phyloP scores from a whole-genome alignment of 2,797 vertebrate species.

The Neopelma chrysocephalum region DNA sequence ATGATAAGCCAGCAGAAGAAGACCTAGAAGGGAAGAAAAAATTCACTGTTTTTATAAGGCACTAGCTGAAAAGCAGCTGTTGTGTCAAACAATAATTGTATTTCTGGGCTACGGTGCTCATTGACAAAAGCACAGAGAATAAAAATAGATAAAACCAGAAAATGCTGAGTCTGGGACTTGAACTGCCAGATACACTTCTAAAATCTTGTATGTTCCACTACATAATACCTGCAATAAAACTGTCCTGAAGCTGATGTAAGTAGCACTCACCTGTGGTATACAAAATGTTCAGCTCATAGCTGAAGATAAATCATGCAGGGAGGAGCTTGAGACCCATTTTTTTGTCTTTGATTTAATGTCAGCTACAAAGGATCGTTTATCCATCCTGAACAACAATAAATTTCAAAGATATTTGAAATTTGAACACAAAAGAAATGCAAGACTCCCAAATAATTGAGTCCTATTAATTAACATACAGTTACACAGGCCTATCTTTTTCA shows the following conservation, averaged over 20 bases:
- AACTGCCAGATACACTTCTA: background rate
- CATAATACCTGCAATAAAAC: background rate
- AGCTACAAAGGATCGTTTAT: background rate
- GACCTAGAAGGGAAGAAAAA: background rate
- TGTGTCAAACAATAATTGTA: background rate
- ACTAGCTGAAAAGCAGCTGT: background rate
- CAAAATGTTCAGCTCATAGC: background rate
- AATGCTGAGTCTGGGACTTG: background rate
- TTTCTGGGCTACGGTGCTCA: background rate
- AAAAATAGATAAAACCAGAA: background rate
- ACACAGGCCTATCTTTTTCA: background rate
- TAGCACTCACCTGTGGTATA: background rate
- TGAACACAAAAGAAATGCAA: background rate
- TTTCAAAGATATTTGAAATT: background rate
- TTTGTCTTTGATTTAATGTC: background rate
- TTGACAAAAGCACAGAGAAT: background rate
- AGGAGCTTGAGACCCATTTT: background rate
- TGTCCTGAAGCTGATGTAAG: background rate
- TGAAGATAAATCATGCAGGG: background rate
- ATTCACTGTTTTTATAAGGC: background rate
- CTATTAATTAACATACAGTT: background rate
- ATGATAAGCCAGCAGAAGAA: background rate
- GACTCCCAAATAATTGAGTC: background rate
- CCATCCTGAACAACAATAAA: background rate
- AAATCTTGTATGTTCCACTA: background rate